Conservation (phyloP, 1,140 invertebrate genomes). For the Arion vulgaris region DNA sequence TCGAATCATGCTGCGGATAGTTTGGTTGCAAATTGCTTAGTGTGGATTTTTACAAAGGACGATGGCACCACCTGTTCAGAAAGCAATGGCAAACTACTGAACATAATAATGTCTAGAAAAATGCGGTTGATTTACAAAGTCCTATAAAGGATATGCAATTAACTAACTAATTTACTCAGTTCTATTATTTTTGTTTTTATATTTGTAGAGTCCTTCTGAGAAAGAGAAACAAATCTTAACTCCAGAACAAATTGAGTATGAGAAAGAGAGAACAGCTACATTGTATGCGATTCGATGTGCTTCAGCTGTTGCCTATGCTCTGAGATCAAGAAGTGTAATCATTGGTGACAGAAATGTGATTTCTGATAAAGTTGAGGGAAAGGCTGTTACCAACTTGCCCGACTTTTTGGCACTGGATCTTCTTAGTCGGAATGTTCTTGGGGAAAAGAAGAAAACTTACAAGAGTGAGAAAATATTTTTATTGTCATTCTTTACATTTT, state of each 20-base stretch:
- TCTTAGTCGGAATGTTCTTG: conserved; percentile 65
- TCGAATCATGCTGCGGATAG: too few species aligned
- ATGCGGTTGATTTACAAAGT: too few species aligned
- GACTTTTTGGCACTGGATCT: conserved; percentile 69
- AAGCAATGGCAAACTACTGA: too few species aligned
- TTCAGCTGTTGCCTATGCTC: conserved; percentile 57
- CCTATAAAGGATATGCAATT: too few species aligned
- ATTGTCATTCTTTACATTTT: not conserved
- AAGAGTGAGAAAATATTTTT: conserved; percentile 59
- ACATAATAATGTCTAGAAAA: too few species aligned
- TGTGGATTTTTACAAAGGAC: too few species aligned
- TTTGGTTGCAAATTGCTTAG: too few species aligned
- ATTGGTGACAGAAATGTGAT: conserved; percentile 61
- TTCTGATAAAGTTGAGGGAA: conserved; percentile 51
- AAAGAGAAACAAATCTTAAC: not conserved
- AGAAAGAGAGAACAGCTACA: conserved; percentile 63
- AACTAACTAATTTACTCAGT: too few species aligned
- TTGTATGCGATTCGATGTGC: conserved; percentile 68
- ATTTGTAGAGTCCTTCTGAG: not conserved
- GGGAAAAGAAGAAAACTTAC: conserved; percentile 68
- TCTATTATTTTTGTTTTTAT: too few species aligned
- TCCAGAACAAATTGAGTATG: conserved; percentile 49
- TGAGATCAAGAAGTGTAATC: conserved; percentile 55
- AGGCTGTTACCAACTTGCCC: conserved; percentile 56
- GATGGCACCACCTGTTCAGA: too few species aligned